Percentiles rank a stretch among this genome's conserved stretches.
These are phyloP conservation scores for Stegodyphus dumicola DNA, from an alignment of 1,140 invertebrate genomes.

Conservation along the genomic window DNA sequence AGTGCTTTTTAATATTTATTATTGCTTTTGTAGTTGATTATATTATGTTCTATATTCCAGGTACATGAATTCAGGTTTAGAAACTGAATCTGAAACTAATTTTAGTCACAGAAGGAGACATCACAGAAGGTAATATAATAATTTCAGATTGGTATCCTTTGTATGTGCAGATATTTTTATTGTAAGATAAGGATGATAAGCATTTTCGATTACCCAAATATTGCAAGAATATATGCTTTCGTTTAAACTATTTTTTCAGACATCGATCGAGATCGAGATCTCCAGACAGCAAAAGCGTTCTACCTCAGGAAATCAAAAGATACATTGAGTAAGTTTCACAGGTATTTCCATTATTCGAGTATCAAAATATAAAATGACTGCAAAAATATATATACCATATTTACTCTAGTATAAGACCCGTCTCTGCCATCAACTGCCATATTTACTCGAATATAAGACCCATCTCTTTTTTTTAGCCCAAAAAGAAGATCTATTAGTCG, in stretches of 20 bases:
- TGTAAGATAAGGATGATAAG: conserved; percentile 54
- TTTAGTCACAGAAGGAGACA: conserved; percentile 70
- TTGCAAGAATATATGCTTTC: not conserved
- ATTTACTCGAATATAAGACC: too few species aligned
- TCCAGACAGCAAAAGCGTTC: conserved; percentile 74
- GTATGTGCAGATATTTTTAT: not conserved
- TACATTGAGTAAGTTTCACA: conserved; percentile 77
- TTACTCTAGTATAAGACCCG: too few species aligned
- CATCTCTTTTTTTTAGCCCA: too few species aligned
- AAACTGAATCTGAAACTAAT: conserved; percentile 71
- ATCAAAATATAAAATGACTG: too few species aligned
- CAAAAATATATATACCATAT: too few species aligned
- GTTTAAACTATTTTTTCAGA: conserved; percentile 53
- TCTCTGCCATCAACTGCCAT: too few species aligned
- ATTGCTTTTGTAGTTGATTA: too few species aligned
- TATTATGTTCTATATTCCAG: conserved; percentile 59
- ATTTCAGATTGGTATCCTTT: too few species aligned
- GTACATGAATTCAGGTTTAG: conserved; percentile 70
- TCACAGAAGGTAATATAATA: conserved; percentile 69
- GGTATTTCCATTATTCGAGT: too few species aligned
- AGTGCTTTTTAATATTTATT: too few species aligned
- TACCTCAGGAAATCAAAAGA: conserved; percentile 77
- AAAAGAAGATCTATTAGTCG: too few species aligned
- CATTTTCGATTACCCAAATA: conserved; percentile 42
- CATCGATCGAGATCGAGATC: conserved; percentile 76